Conservation (phyloP, 2,113 vertebrate genomes). For the Octodon degus region DNA sequence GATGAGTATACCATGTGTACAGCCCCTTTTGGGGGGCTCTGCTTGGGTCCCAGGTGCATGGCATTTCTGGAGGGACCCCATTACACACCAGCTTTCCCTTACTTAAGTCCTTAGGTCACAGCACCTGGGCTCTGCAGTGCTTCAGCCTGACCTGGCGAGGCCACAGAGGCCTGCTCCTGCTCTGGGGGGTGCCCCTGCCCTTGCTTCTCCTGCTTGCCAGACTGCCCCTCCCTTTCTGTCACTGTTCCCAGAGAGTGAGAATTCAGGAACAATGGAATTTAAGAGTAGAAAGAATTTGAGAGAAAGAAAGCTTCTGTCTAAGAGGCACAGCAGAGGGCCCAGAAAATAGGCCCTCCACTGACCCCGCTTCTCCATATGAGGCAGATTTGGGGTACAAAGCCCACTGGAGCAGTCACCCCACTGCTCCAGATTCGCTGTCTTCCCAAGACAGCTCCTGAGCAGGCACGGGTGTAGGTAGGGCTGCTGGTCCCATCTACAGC, state of each 20-base stretch:
- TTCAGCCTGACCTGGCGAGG: background rate
- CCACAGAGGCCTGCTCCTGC: background rate
- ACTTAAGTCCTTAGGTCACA: too few relatives aligned
- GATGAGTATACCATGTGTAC: background rate
- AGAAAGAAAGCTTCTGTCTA: too few relatives aligned
- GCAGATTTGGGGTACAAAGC: background rate
- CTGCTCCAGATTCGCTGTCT: background rate
- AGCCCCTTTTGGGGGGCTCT: background rate
- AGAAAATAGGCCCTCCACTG: too few relatives aligned
- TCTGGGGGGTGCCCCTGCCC: background rate
- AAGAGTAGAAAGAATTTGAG: too few relatives aligned
- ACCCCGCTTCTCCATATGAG: background rate
- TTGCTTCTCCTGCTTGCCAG: background rate
- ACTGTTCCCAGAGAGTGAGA: background rate
- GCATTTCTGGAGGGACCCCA: background rate
- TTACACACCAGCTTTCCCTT: background rate
- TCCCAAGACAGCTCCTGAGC: background rate
- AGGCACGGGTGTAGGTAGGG: too few relatives aligned
- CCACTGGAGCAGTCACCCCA: background rate
- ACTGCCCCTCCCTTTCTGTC: rapidly evolving
- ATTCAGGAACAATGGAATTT: too few relatives aligned
- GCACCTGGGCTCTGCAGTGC: background rate
- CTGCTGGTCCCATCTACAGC: background rate
- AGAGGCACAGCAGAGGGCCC: too few relatives aligned
- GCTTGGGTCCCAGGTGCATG: background rate